Evolutionary conservation across 2,888 invertebrate genomes (phyloP), one percentile per base, ranked within the genome.

Genomic region (Agonopterix arenella): DNA sequence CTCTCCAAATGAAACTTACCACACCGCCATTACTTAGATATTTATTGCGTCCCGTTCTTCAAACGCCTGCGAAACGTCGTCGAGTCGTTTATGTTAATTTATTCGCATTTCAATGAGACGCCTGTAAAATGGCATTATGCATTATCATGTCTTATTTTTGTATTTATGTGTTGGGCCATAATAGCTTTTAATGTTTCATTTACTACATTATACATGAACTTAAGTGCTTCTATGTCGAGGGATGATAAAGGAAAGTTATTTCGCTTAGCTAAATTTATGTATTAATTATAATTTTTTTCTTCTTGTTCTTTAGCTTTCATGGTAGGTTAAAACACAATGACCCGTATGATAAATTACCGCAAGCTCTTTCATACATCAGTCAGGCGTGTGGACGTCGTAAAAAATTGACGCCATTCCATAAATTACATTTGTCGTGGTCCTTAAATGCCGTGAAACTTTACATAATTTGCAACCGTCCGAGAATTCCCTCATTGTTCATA

Each of bases 81-180:
- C 69, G 68, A 67, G 69, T 66, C 73, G 66, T 67, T 79, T 82
- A 81, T 81, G 78, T 74, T 81, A 84, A 85, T 84, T 79, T 83
- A 85, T 84, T 82, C 73, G 76, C 79, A 84, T 84, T 76, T 80
- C 70, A 83, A 84, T 81, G 75, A 76, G 73, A 69, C 68, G 73
- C 68, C 70, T 71, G 68, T 78, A 71, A 76, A 78, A 76, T 72
- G 61, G 62, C 66, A 75, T 78, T 76, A 75, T 76, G 70, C 68
- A 77, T 76, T 77, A 74, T 76, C 69, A 70, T 74, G 74, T 72
- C 69, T 71, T 73, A 71, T 73, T 76, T 49, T 73, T 70, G 58
- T 71, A 64, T 64, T 67, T 66, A 64, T 63, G 59, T 64, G 59
- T 55, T 61, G 52, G 56, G 52, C 59, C 59, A 61, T 64, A 64